Conservation (phyloP, 2,797 vertebrate genomes). For the Acrossocheilus fasciatus region DNA sequence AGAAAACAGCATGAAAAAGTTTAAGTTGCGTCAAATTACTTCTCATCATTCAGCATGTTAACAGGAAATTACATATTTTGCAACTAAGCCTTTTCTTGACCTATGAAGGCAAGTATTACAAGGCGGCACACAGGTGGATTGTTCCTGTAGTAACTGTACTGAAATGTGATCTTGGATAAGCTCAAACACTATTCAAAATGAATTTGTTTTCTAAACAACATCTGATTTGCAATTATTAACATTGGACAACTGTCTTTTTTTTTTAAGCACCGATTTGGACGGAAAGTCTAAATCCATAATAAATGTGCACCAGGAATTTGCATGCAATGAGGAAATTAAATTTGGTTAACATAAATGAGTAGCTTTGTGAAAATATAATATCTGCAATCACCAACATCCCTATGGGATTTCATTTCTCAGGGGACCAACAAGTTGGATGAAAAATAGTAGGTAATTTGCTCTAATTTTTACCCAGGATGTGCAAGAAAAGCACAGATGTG, state of each 20-base stretch:
- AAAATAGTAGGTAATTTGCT: slow-evolving; percentile 18
- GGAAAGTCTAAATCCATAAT: not conserved
- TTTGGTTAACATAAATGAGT: not conserved
- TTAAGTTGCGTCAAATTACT: not conserved
- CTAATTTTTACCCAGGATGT: not conserved
- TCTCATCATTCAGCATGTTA: slow-evolving; percentile 17
- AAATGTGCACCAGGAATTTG: slow-evolving; percentile 12
- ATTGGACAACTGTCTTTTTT: not conserved
- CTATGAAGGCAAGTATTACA: slow-evolving; percentile 7
- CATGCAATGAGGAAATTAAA: not conserved
- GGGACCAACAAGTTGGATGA: not conserved
- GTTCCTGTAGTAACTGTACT: not conserved
- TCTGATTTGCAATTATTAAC: slow-evolving; percentile 1
- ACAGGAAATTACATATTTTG: slow-evolving; percentile 6
- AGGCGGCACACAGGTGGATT: not conserved
- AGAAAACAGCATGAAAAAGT: not conserved
- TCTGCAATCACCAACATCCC: not conserved
- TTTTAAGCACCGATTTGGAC: not conserved
- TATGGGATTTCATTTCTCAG: not conserved
- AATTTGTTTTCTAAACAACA: not conserved
- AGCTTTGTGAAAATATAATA: slow-evolving; percentile 4
- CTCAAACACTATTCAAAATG: not conserved
- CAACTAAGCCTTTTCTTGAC: not conserved
- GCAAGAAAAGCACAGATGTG: not conserved
- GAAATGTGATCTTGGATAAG: not conserved